Percentiles rank a stretch among this genome's conserved stretches.
Conservation (phyloP, 2,888 invertebrate genomes). For the Fragum sueziense region DNA sequence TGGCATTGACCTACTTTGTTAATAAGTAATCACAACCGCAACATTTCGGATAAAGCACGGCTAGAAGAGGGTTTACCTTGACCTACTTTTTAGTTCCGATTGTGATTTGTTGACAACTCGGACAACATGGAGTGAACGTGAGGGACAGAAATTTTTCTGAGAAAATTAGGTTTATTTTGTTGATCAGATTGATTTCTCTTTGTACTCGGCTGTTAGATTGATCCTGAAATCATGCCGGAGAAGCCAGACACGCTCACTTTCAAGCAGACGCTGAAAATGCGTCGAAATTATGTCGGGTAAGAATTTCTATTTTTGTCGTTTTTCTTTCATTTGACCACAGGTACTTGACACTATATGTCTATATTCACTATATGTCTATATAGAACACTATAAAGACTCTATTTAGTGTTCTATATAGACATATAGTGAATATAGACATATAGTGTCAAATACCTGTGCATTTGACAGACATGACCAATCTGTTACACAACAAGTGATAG, state of each 20-base stretch:
- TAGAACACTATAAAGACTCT: no score
- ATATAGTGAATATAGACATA: no score
- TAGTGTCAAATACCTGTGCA: no score
- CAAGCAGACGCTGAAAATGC: constrained; percentile 59
- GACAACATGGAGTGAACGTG: not conserved
- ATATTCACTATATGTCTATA: no score
- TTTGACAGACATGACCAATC: no score
- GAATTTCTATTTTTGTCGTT: not conserved
- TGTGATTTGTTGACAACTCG: not conserved
- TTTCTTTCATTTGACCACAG: not conserved
- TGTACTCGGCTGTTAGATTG: not conserved
- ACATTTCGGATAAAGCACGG: not conserved
- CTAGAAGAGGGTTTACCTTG: not conserved
- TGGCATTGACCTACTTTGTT: not conserved
- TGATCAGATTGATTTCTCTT: not conserved
- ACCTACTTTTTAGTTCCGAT: not conserved
- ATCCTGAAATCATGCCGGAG: constrained; percentile 44
- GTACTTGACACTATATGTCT: no score
- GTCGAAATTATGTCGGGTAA: constrained; percentile 53
- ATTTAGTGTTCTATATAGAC: no score
- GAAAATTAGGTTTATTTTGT: not conserved
- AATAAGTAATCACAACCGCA: not conserved
- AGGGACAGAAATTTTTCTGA: no score
- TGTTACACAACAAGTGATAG: no score
- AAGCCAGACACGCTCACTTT: constrained; percentile 48